These are phyloP conservation scores for Coracopsis vasa DNA, from an alignment of 2,113 vertebrate species.

Conservation along the genomic window DNA sequence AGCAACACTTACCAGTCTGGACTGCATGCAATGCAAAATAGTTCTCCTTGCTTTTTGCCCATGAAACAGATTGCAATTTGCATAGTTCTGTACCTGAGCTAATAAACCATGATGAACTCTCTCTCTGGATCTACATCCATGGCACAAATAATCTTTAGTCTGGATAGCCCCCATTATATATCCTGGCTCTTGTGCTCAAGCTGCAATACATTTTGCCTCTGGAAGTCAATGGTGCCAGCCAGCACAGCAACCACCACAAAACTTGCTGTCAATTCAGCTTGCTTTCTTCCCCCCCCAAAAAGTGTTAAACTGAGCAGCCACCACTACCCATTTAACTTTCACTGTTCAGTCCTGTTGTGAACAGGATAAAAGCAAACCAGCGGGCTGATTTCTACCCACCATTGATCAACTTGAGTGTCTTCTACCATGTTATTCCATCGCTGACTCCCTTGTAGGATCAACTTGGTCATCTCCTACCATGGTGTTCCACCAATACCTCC, in stretches of 20 bases:
- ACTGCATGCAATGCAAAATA: not conserved
- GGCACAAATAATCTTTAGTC: not conserved
- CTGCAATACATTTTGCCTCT: not conserved
- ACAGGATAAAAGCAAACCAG: not conserved
- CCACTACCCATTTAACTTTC: not conserved
- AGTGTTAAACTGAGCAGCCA: not conserved
- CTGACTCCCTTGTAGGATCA: not conserved
- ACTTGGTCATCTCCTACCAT: not conserved
- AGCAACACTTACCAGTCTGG: not conserved
- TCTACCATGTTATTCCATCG: not conserved
- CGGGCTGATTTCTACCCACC: accelerated
- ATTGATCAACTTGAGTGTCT: not conserved
- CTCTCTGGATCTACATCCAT: not conserved
- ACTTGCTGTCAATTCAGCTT: not conserved
- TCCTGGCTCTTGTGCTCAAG: not conserved
- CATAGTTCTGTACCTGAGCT: not conserved
- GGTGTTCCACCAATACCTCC: not conserved
- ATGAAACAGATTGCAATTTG: slow-evolving; percentile 39
- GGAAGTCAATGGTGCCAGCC: not conserved
- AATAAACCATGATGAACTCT: slow-evolving; percentile 35
- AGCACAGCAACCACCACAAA: not conserved
- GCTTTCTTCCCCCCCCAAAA: not conserved
- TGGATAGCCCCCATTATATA: not conserved
- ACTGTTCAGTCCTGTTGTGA: not conserved
- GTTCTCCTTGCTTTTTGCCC: not conserved